These are phyloP conservation scores for Sclerodermus sp. DNA, from an alignment of 2,888 invertebrate species.

Conservation along the genomic window DNA sequence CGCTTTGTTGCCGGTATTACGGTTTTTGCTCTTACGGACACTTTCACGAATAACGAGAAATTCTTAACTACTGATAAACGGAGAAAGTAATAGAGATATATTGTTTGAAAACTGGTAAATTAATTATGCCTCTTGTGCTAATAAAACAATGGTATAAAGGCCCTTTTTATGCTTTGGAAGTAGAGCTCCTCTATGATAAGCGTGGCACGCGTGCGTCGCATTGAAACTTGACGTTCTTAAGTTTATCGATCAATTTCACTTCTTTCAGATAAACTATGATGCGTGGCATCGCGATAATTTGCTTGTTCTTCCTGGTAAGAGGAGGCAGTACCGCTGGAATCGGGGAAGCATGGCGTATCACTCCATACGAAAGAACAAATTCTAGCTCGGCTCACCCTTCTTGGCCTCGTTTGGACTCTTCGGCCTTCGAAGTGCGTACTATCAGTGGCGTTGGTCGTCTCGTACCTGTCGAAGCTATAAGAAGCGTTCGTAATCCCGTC, in stretches of 20 bases:
- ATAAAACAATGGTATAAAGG: no score
- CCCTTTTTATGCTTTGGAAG: no score
- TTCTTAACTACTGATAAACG: conserved; percentile 5
- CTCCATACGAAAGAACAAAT: conserved; percentile 28
- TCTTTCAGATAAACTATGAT: no score
- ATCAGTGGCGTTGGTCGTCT: conserved; percentile 38
- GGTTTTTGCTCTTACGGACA: background rate
- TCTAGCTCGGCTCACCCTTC: conserved; percentile 28
- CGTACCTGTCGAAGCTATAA: background rate
- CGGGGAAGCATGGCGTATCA: conserved; percentile 45
- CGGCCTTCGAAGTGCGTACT: conserved; percentile 42
- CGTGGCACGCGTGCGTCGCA: no score
- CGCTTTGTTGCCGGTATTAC: no score
- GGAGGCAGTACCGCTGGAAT: conserved; percentile 31
- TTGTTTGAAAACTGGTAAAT: no score
- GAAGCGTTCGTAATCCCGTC: no score
- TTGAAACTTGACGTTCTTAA: no score
- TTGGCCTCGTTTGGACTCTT: conserved; percentile 38
- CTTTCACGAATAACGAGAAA: conserved; percentile 7
- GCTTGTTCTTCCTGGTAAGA: conserved; percentile 19
- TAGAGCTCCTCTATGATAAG: no score
- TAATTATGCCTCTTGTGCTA: no score
- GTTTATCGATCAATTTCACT: no score
- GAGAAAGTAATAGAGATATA: background rate
- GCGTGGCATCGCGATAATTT: no score